These are phyloP conservation scores for Strix uralensis DNA, from an alignment of 2,113 vertebrate genomes.

Conservation along the genomic window DNA sequence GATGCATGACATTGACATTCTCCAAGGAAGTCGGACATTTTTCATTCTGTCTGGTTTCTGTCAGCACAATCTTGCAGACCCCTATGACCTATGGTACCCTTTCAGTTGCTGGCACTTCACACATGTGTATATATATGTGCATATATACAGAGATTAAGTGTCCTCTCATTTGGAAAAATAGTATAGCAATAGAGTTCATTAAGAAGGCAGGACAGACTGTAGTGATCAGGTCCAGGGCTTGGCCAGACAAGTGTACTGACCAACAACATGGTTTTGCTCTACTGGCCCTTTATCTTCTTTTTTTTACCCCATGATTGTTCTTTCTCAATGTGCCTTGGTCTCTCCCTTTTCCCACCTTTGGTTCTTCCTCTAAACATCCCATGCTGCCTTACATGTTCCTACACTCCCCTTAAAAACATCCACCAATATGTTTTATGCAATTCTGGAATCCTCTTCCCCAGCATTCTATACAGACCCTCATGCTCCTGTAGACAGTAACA, in stretches of 20 bases:
- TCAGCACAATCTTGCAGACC: neutral
- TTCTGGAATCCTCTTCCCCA: neutral
- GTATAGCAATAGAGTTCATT: neutral
- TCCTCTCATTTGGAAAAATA: neutral
- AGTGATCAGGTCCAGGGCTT: neutral
- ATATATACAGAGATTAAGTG: neutral
- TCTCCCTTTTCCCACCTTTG: neutral
- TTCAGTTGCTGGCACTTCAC: neutral
- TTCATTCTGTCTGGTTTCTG: neutral
- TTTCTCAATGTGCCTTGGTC: neutral
- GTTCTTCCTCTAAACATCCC: neutral
- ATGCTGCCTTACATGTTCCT: neutral
- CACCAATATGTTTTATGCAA: rapidly evolving
- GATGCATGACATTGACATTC: neutral
- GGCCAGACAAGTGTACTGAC: neutral
- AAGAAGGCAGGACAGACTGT: neutral
- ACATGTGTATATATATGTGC: rapidly evolving
- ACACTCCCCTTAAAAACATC: neutral
- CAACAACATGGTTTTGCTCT: neutral
- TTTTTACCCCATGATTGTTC: neutral
- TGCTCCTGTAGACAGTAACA: neutral
- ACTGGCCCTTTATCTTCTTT: neutral
- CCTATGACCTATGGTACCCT: neutral
- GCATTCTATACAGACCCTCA: neutral
- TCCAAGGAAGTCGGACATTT: rapidly evolving